A percentile compares a stretch with the other conserved stretches of the same genome.
These are phyloP conservation scores for Bergia puertoricense DNA, from an alignment of 92 coral and sea anemone genomes.

Conservation along the genomic window DNA sequence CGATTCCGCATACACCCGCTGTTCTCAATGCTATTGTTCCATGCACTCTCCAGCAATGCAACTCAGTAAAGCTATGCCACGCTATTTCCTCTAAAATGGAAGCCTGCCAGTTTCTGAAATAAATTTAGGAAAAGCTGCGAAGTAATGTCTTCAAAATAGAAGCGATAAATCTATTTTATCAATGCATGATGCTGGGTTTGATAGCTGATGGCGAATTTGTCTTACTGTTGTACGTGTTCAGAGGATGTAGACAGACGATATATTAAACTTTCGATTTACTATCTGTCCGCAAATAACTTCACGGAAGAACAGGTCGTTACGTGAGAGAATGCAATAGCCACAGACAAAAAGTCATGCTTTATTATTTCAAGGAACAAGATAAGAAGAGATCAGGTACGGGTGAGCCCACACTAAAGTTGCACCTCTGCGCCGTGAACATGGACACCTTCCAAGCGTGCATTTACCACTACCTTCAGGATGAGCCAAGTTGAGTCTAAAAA, in stretches of 20 bases:
- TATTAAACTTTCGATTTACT: not conserved
- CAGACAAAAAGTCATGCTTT: not conserved
- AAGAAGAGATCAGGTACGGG: not conserved
- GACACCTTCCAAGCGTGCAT: not conserved
- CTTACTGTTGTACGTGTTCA: not conserved
- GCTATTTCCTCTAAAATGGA: not conserved
- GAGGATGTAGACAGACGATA: not conserved
- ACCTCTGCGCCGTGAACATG: not conserved
- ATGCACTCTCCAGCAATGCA: not conserved
- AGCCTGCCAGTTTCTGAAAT: not conserved
- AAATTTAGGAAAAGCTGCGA: not conserved
- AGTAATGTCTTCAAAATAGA: too few relatives aligned
- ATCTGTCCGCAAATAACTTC: not conserved
- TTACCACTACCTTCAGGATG: not conserved
- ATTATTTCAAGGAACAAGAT: not conserved
- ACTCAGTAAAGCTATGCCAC: slow-evolving; percentile 1
- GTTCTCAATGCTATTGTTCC: not conserved
- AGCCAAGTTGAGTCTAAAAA: slow-evolving; percentile 17
- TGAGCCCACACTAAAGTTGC: not conserved
- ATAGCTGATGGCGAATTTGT: not conserved
- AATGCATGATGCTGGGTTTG: not conserved
- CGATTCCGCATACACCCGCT: not conserved
- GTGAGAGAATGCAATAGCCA: not conserved
- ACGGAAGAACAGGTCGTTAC: not conserved
- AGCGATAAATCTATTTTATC: not conserved